A percentile compares a stretch with the other conserved stretches of the same genome.
phyloP scores from a whole-genome alignment of 2,797 vertebrate species.

The Aulostomus chinensis region DNA sequence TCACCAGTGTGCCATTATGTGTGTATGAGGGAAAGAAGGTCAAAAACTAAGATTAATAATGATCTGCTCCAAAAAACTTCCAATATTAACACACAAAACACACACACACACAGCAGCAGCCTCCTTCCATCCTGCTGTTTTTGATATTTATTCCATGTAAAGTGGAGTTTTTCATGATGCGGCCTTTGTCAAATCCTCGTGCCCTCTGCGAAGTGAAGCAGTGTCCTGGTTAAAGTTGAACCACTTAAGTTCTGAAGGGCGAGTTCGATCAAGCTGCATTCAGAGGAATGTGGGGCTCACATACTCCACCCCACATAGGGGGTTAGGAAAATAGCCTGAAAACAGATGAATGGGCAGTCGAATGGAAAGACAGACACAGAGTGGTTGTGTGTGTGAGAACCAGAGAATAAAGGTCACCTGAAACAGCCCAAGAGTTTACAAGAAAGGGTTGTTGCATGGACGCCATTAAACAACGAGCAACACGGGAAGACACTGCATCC shows the following conservation, averaged over 20 bases:
- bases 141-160: conserved; percentile 1
- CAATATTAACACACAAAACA: conserved; percentile 2
- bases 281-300: conserved; percentile 25
- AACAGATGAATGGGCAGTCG: background rate
- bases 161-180: background rate
- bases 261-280: conserved; percentile 37
- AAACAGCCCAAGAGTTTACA: background rate
- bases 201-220: background rate
- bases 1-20: conserved; percentile 38
- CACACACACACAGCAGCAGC: background rate
- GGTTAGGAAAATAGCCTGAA: conserved; percentile 10
- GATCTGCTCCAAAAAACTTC: background rate
- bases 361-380: background rate
- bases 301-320: conserved; percentile 2
- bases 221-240: conserved; percentile 2
- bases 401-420: background rate
- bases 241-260: conserved; percentile 8
- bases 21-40: conserved; percentile 1
- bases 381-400: too few species aligned
- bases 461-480: too few species aligned
- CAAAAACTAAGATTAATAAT: background rate
- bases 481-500: too few species aligned
- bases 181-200: too few species aligned
- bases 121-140: conserved; percentile 5
- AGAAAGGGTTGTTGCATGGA: too few species aligned